Conservation (phyloP, 2,797 vertebrate species). For the Salmo trutta region DNA sequence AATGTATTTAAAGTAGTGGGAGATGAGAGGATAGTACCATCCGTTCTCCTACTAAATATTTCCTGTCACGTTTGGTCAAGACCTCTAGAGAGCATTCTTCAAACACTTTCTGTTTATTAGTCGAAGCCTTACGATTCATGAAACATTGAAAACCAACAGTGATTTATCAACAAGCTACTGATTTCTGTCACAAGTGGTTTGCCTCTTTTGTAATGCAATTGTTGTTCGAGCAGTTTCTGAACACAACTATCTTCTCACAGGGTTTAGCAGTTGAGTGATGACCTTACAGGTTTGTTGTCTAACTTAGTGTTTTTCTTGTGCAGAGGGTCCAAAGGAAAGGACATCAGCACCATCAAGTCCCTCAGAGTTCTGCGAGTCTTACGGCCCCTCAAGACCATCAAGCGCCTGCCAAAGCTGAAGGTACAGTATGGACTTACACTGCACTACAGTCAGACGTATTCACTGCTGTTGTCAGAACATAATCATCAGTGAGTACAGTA, state of each 20-base stretch:
- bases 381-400: constrained; percentile 95
- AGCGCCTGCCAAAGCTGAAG: constrained; percentile 95
- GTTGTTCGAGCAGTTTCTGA: background rate
- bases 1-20: background rate
- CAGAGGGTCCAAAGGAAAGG: constrained; percentile 96
- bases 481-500: background rate
- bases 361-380: constrained; percentile 91
- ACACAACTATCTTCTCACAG: background rate
- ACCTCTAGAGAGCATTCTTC: background rate
- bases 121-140: background rate
- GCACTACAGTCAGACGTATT: background rate
- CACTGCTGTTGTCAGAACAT: background rate
- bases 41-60: background rate
- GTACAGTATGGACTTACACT: constrained; percentile 55
- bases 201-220: background rate
- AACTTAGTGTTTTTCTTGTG: constrained; percentile 36
- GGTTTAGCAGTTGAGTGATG: background rate
- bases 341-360: constrained; percentile 98
- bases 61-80: background rate
- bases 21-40: background rate
- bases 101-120: background rate
- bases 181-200: background rate
- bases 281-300: background rate
- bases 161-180: background rate
- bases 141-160: background rate